Conservation (phyloP, 2,113 vertebrate species). For the Centropus unirufus region DNA sequence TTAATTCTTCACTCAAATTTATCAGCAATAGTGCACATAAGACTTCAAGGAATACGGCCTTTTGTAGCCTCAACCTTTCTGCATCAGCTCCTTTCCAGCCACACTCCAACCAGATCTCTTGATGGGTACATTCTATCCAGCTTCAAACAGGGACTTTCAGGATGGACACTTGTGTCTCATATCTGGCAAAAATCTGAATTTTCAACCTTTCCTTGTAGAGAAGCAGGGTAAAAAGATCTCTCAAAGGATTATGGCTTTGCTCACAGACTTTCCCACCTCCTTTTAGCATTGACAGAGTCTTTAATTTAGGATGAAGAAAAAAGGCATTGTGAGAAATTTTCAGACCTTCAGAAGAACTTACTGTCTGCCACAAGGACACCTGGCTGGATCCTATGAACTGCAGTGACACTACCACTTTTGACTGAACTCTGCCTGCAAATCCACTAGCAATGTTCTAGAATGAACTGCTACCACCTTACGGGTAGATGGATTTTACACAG, state of each 20-base stretch:
- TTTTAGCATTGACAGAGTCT: neutral
- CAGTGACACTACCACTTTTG: neutral
- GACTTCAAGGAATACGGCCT: neutral
- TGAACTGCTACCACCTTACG: neutral
- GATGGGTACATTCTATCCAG: neutral
- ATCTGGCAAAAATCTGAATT: neutral
- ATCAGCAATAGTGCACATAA: neutral
- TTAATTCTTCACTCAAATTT: neutral
- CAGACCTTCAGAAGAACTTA: neutral
- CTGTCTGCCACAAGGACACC: neutral
- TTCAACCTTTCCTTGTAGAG: neutral
- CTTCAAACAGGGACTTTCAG: neutral
- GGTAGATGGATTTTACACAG: neutral
- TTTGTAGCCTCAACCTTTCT: neutral
- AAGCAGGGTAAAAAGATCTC: neutral
- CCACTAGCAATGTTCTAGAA: neutral
- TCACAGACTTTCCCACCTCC: neutral
- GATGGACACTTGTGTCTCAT: neutral
- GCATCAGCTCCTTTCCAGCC: neutral
- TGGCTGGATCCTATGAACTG: neutral
- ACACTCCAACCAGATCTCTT: neutral
- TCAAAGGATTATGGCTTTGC: neutral
- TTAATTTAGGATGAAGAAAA: neutral
- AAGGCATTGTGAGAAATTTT: neutral
- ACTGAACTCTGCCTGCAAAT: neutral